Conservation (phyloP, 2,797 vertebrate species). For the Amazona finschi region DNA sequence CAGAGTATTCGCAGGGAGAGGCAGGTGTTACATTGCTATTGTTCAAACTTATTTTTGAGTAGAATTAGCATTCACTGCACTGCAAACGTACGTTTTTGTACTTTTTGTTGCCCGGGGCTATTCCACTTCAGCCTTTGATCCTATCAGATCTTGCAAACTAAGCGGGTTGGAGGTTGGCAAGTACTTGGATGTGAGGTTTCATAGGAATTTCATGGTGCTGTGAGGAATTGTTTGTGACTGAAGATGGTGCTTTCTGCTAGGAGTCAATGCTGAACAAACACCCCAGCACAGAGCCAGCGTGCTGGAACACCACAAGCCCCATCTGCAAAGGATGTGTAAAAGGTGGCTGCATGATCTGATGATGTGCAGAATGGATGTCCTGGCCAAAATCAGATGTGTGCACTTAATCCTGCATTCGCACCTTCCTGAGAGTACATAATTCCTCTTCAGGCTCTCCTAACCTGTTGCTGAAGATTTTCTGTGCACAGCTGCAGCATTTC, state of each 20-base stretch:
- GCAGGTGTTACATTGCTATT: background rate
- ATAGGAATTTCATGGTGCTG: background rate
- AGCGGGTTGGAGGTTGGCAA: background rate
- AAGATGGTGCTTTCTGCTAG: background rate
- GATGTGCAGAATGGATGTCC: background rate
- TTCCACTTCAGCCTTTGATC: slow-evolving; percentile 18
- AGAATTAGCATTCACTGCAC: background rate
- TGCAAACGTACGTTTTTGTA: background rate
- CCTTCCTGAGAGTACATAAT: background rate
- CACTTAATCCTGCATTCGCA: background rate
- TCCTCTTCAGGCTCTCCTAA: background rate
- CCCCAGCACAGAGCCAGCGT: background rate
- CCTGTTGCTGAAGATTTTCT: background rate
- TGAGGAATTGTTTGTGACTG: background rate
- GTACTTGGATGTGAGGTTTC: background rate
- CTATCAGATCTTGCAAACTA: background rate
- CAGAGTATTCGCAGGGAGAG: background rate
- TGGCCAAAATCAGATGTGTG: background rate
- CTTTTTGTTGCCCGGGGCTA: background rate
- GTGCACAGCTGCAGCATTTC: background rate
- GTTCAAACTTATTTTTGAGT: background rate
- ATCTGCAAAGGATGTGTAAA: background rate
- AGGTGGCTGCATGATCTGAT: accelerated
- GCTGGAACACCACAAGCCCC: background rate
- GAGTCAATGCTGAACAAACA: background rate